Percentiles rank a stretch among this genome's conserved stretches.
Conservation (phyloP, 2,888 invertebrate genomes). For the Callosobruchus maculatus region DNA sequence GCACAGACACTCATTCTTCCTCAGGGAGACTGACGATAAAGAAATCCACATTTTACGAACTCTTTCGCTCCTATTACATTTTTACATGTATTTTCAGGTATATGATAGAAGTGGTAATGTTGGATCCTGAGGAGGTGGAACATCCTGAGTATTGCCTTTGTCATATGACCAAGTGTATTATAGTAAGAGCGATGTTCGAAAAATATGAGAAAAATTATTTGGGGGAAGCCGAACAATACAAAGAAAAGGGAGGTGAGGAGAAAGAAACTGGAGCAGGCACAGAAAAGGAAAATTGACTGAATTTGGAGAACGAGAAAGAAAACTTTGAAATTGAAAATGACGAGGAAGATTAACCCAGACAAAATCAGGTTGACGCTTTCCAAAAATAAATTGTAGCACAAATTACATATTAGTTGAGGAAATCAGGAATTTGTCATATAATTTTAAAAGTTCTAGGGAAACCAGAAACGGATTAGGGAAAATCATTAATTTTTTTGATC, state of each 20-base stretch:
- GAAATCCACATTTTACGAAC: too few species aligned
- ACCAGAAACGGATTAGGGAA: too few species aligned
- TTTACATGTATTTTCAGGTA: slow-evolving; percentile 45
- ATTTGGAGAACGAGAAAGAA: background rate
- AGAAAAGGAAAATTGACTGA: background rate
- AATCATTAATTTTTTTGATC: too few species aligned
- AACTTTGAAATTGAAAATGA: background rate
- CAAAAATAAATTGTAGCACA: too few species aligned
- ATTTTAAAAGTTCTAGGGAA: too few species aligned
- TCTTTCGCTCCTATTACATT: background rate
- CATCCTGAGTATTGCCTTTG: slow-evolving; percentile 79
- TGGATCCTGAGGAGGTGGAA: slow-evolving; percentile 64
- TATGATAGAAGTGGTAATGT: slow-evolving; percentile 64
- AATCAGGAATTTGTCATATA: too few species aligned
- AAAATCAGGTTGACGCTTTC: background rate
- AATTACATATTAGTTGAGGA: too few species aligned
- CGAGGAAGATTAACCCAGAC: background rate
- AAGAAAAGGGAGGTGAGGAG: background rate
- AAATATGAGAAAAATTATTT: slow-evolving; percentile 45
- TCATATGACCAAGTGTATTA: slow-evolving; percentile 73
- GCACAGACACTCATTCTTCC: too few species aligned
- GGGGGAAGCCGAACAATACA: background rate
- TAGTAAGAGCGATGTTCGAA: slow-evolving; percentile 61
- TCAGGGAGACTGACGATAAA: too few species aligned
- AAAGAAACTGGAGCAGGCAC: background rate